A percentile compares a stretch with the other conserved stretches of the same genome.
Conservation (phyloP, 2,888 invertebrate species). For the Mesoligia furuncula region DNA sequence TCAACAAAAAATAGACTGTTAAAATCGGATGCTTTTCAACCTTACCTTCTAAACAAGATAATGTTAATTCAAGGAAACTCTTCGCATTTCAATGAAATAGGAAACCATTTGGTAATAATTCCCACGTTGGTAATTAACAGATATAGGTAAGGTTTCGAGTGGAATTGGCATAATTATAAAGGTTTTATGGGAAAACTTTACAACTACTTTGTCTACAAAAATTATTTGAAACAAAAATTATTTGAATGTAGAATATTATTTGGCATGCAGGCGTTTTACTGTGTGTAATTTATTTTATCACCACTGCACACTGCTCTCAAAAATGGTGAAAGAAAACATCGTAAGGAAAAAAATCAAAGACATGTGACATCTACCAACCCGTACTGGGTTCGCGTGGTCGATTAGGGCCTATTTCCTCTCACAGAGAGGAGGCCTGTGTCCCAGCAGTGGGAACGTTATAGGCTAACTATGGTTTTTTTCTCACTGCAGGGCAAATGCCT, state of each 20-base stretch:
- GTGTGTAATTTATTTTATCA: too few relatives aligned
- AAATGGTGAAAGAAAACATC: neutral
- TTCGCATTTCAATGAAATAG: slow-evolving; percentile 43
- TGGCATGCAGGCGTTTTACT: neutral
- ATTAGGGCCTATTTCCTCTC: neutral
- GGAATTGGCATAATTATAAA: neutral
- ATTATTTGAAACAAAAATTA: too few relatives aligned
- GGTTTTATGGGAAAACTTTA: slow-evolving; percentile 9
- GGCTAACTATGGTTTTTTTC: neutral
- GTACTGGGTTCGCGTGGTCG: neutral
- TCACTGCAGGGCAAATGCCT: neutral
- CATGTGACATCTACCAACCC: neutral
- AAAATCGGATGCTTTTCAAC: slow-evolving; percentile 45
- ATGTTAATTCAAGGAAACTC: slow-evolving; percentile 53
- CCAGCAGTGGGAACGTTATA: neutral
- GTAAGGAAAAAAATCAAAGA: neutral
- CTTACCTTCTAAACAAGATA: slow-evolving; percentile 57
- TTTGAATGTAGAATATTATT: neutral
- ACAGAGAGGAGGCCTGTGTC: neutral
- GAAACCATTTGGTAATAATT: slow-evolving; percentile 42
- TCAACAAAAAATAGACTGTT: slow-evolving; percentile 37
- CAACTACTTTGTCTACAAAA: slow-evolving; percentile 4
- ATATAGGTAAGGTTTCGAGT: slow-evolving; percentile 21
- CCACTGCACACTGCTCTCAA: neutral
- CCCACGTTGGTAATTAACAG: slow-evolving; percentile 43